Percentiles rank a stretch among this genome's conserved stretches.
These are phyloP conservation scores for Pseudomyrmex pallidus DNA, from an alignment of 1,140 invertebrate species.

Conservation along the genomic window DNA sequence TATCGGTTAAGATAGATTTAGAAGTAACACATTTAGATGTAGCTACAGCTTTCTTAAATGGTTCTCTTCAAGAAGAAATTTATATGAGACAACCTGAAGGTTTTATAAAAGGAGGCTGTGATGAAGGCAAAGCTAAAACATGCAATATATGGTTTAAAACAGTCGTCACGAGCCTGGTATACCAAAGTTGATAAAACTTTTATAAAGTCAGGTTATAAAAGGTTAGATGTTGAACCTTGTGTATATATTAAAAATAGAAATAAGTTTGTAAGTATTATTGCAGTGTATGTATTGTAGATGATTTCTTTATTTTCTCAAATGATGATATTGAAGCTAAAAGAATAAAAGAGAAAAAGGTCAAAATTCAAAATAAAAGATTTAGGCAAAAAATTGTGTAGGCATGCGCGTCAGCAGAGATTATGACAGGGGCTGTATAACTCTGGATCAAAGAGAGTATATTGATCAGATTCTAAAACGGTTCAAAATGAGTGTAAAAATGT, in stretches of 20 bases:
- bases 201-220: not conserved
- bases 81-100: not conserved
- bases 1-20: not conserved
- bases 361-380: not conserved
- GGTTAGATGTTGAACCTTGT: not conserved
- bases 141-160: not conserved
- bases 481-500: not conserved
- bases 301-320: not conserved
- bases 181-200: not conserved
- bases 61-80: not conserved
- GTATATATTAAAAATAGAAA: not conserved
- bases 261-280: slow-evolving; percentile 13
- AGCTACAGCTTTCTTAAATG: not conserved
- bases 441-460: not conserved
- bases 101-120: not conserved
- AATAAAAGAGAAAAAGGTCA: not conserved
- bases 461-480: not conserved
- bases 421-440: not conserved
- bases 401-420: not conserved
- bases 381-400: not conserved
- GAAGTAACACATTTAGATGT: not conserved
- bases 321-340: not conserved
- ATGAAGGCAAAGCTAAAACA: not conserved
- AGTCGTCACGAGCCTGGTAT: not conserved
- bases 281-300: not conserved